Evolutionary conservation across 2,888 invertebrate species (phyloP).

Genomic region (Hartigia nigra): DNA sequence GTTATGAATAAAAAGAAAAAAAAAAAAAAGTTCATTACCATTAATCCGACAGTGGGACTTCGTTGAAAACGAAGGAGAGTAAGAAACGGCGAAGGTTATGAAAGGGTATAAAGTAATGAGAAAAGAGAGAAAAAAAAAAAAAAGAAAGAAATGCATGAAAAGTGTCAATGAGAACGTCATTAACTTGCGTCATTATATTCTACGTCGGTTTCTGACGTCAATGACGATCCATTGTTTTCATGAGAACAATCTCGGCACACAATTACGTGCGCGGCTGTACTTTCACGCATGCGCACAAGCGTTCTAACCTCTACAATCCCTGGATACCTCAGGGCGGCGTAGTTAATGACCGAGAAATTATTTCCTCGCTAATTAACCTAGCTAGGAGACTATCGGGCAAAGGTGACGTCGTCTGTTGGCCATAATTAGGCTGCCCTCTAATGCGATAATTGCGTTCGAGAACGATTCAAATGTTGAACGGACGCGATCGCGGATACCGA

Average conservation of each 20-base stretch:
- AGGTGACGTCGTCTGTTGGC: neutral
- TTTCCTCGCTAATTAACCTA: constrained; percentile 48
- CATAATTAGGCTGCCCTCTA: neutral
- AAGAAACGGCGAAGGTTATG: neutral
- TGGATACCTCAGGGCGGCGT: constrained; percentile 12
- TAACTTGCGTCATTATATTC: neutral
- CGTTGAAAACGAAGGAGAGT: neutral
- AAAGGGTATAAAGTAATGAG: neutral
- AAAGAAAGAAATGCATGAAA: neutral
- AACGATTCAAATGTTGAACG: neutral
- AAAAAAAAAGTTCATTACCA: neutral
- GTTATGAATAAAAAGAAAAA: neutral
- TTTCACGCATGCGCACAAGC: neutral
- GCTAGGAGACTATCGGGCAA: constrained; percentile 14
- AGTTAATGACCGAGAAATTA: constrained; percentile 52
- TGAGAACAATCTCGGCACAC: neutral
- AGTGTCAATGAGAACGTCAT: neutral
- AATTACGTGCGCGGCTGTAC: neutral
- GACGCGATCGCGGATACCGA: neutral
- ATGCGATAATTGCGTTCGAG: neutral
- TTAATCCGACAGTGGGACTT: neutral
- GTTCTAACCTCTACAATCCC: neutral
- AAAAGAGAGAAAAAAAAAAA: no score
- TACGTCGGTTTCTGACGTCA: neutral
- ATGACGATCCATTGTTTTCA: neutral